A percentile compares a stretch with the other conserved stretches of the same genome.
Evolutionary conservation across 2,888 invertebrate species (phyloP).

Genomic region (Pardosa pseudoannulata): DNA sequence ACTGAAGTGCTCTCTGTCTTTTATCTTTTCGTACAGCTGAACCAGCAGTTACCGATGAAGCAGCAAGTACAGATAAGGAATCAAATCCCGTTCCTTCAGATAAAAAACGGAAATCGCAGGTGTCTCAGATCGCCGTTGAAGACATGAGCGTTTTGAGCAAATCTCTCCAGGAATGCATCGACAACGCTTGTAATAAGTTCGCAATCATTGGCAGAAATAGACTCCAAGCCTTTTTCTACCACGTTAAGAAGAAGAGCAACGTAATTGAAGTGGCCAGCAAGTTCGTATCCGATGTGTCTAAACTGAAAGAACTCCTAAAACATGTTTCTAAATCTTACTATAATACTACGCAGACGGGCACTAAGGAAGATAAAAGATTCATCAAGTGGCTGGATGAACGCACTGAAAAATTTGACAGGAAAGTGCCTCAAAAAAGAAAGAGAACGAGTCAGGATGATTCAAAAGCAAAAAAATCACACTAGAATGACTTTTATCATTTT

Average conservation of each 20-base stretch:
- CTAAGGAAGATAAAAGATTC: neutral
- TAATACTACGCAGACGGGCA: neutral
- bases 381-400: neutral
- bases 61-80: too few species aligned
- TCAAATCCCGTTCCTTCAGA: too few species aligned
- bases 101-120: neutral
- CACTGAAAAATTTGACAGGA: neutral
- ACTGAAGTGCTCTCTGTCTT: too few species aligned
- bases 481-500: too few species aligned
- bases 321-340: neutral
- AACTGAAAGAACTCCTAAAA: neutral
- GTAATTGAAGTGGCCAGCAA: neutral
- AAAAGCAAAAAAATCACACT: too few species aligned
- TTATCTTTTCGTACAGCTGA: too few species aligned
- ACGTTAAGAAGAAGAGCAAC: slow-evolving; percentile 8
- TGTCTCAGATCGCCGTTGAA: neutral
- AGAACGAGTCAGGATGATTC: too few species aligned
- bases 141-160: neutral
- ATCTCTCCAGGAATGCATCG: neutral
- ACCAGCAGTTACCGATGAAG: too few species aligned
- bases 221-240: neutral
- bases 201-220: neutral
- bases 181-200: neutral
- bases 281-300: neutral
- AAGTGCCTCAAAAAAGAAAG: neutral